Evolutionary conservation across 2,113 vertebrate species (phyloP).

Genomic region (Lepus timidus): DNA sequence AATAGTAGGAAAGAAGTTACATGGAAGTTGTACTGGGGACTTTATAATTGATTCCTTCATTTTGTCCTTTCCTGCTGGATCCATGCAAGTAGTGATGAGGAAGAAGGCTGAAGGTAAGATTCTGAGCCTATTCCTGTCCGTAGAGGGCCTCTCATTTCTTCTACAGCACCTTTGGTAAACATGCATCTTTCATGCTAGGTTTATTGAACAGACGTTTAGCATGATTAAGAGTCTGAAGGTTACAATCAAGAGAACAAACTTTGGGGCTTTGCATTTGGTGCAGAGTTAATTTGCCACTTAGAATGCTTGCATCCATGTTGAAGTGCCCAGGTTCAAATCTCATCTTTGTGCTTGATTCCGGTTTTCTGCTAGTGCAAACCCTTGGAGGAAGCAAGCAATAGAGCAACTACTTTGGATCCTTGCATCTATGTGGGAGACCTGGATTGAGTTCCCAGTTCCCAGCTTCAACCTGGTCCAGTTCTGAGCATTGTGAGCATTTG

Average conservation of each 20-base stretch:
- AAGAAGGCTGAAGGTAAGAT: neutral
- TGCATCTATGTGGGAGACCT: no score
- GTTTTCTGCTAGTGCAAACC: no score
- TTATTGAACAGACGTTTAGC: neutral
- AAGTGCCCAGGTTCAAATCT: no score
- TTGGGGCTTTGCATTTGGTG: no score
- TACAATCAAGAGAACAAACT: slow-evolving; percentile 36
- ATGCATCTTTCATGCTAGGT: neutral
- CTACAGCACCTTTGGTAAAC: neutral
- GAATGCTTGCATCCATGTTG: no score
- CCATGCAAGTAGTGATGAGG: neutral
- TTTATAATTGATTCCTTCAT: neutral
- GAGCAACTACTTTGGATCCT: no score
- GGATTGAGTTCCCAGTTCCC: no score
- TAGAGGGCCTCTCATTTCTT: neutral
- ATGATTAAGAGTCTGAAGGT: neutral
- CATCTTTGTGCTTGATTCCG: no score
- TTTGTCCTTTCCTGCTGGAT: neutral
- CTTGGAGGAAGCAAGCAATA: no score
- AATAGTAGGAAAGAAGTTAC: neutral
- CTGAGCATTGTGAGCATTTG: no score
- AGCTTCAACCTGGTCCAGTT: no score
- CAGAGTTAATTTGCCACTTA: no score
- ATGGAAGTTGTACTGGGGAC: neutral
- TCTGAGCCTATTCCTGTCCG: neutral